These are phyloP conservation scores for Troides oblongomaculatus DNA, from an alignment of 2,888 invertebrate genomes.

Conservation along the genomic window DNA sequence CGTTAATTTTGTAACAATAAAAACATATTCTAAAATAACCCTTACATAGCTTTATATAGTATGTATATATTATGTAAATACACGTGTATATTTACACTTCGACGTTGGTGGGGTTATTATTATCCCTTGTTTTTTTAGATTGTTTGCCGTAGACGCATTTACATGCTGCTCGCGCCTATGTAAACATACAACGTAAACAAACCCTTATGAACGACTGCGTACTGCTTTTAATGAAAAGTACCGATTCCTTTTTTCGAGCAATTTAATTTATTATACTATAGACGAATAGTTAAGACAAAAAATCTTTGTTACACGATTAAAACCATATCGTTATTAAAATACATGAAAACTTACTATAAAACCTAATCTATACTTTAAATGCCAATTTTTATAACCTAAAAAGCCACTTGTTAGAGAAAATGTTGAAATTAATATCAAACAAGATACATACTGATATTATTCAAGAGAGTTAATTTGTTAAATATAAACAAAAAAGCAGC, in stretches of 20 bases:
- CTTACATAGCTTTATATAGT: constrained; percentile 42
- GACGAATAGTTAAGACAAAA: background rate
- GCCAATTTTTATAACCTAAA: background rate
- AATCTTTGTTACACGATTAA: background rate
- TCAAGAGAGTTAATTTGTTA: background rate
- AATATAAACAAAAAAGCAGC: constrained; percentile 9
- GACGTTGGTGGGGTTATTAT: constrained; percentile 50
- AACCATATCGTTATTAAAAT: background rate
- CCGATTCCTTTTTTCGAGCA: background rate
- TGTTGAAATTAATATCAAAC: background rate
- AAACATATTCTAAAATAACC: constrained; percentile 51
- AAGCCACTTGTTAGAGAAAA: background rate
- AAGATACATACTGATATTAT: background rate
- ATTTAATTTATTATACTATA: background rate
- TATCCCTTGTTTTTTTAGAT: constrained; percentile 75
- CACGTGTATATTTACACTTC: constrained; percentile 42
- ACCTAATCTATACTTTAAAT: background rate
- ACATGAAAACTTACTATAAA: background rate
- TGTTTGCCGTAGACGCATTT: constrained; percentile 77
- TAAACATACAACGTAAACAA: constrained; percentile 73
- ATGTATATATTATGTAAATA: constrained; percentile 40
- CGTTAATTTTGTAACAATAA: constrained; percentile 54
- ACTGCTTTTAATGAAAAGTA: constrained; percentile 56
- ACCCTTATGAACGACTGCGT: constrained; percentile 66
- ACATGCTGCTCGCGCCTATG: constrained; percentile 69